Evolutionary conservation across 2,113 vertebrate genomes (phyloP).

Genomic region (Halcyon malimbica): DNA sequence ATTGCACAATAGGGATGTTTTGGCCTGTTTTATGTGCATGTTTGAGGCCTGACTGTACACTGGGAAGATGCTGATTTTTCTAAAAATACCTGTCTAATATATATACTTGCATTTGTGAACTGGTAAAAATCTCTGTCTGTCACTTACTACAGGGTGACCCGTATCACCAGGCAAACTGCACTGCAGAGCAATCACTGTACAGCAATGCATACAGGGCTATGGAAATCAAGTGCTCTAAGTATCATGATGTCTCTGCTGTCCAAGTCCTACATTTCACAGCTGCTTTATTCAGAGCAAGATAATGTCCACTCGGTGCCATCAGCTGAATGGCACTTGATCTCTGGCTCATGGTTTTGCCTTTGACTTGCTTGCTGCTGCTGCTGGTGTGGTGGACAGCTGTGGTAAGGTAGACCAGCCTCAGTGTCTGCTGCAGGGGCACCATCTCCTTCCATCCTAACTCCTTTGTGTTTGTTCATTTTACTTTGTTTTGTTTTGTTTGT

Average conservation of each 20-base stretch:
- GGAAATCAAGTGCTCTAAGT: neutral
- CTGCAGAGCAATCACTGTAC: neutral
- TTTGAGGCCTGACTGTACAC: neutral
- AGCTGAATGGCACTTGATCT: neutral
- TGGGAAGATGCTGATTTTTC: neutral
- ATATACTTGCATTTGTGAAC: neutral
- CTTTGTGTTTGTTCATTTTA: neutral
- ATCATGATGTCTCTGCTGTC: neutral
- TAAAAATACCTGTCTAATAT: neutral
- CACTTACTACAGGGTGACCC: neutral
- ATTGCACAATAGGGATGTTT: neutral
- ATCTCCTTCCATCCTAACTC: neutral
- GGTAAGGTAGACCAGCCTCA: neutral
- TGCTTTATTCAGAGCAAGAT: neutral
- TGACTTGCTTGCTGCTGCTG: neutral
- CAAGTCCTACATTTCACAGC: neutral
- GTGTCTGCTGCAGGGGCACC: neutral
- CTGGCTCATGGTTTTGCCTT: fast-evolving
- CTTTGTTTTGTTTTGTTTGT: no score
- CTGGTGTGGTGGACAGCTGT: neutral
- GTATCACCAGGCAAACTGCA: neutral
- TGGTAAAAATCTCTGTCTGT: neutral
- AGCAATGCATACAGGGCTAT: neutral
- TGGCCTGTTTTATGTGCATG: neutral
- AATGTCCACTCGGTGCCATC: fast-evolving